Evolutionary conservation across 2,888 invertebrate species (phyloP).

Genomic region (Apodemia hepburni): DNA sequence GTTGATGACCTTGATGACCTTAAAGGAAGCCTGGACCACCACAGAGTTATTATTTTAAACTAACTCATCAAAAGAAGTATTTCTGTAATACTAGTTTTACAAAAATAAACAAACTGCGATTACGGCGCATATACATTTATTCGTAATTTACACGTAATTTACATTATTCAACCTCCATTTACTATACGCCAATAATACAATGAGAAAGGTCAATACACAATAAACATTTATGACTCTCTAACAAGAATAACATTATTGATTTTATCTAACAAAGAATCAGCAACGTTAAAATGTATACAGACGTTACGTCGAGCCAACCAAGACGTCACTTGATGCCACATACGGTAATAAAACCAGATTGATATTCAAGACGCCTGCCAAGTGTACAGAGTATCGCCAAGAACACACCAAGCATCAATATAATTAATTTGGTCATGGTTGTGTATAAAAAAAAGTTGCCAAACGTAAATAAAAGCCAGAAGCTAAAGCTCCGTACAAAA

Average conservation of each 20-base stretch:
- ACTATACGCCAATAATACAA: neutral
- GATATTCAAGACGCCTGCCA: slow-evolving; percentile 25
- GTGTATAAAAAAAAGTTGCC: slow-evolving; percentile 11
- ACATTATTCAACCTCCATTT: neutral
- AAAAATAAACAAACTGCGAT: too few relatives aligned
- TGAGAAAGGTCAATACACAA: neutral
- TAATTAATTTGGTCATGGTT: slow-evolving; percentile 25
- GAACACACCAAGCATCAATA: slow-evolving; percentile 22
- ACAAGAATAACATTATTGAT: slow-evolving; percentile 16
- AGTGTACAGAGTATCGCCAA: slow-evolving; percentile 22
- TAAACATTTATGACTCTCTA: neutral
- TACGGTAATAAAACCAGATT: slow-evolving; percentile 23
- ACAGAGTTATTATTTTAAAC: too few relatives aligned
- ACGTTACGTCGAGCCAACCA: slow-evolving; percentile 23
- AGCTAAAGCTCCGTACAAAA: neutral
- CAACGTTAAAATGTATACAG: slow-evolving; percentile 17
- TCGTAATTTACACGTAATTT: neutral
- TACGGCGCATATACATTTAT: too few relatives aligned
- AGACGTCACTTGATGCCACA: slow-evolving; percentile 19
- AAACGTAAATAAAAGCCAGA: neutral
- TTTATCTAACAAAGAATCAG: slow-evolving; percentile 23
- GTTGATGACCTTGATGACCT: too few relatives aligned
- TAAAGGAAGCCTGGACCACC: too few relatives aligned
- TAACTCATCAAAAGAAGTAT: too few relatives aligned
- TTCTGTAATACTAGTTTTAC: too few relatives aligned